Evolutionary conservation across 1,140 invertebrate genomes (phyloP), one percentile per base, ranked within the genome.

Genomic region (Euwallacea fornicatus): DNA sequence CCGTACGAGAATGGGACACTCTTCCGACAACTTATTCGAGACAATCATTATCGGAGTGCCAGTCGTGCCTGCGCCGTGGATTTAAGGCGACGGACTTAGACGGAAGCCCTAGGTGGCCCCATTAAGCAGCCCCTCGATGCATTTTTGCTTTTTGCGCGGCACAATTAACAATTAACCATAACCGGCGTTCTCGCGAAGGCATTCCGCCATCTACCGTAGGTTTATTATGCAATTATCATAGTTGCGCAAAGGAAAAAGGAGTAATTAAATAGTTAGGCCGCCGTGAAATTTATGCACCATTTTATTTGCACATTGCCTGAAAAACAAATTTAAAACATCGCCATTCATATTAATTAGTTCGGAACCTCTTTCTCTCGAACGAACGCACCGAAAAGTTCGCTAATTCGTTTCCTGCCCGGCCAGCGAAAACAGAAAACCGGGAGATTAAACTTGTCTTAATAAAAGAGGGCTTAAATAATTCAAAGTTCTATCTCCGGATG

Each of bases 81-180:
- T 33, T 16, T 63, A 21, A 46, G 11, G 44, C 58, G 16, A 60
- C 58, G 58, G 7, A 41, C 58, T 11, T 60, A 60, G 58, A 60
- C 58, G 21, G 3, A 60, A 60, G 58, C 41, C 21, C 58, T 54
- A 55, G 63, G 63, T 55, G 47, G 47, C 63, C 63, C 53, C 63
- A 66, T 66, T 66, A 66, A 66, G 63, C 9, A 15, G 63, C 63
- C 33, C n/a, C 63, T 55, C 53, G n/a, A 21, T 33, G 50, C 42
- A 63, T 66, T 66, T 66, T 42, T 42, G 47, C 50, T 66, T 55
- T 66, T 66, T 66, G 63, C 13, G 15, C 63, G 63, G 16, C 53
- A 43, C 63, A 66, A 66, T 66, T 66, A 66, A 66, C 47, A 66
- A 54, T 66, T 66, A 66, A 55, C 63, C 63, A 66, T 66, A 66